A percentile compares a stretch with the other conserved stretches of the same genome.
Conservation (phyloP, 2,113 vertebrate genomes). For the Apus apus region DNA sequence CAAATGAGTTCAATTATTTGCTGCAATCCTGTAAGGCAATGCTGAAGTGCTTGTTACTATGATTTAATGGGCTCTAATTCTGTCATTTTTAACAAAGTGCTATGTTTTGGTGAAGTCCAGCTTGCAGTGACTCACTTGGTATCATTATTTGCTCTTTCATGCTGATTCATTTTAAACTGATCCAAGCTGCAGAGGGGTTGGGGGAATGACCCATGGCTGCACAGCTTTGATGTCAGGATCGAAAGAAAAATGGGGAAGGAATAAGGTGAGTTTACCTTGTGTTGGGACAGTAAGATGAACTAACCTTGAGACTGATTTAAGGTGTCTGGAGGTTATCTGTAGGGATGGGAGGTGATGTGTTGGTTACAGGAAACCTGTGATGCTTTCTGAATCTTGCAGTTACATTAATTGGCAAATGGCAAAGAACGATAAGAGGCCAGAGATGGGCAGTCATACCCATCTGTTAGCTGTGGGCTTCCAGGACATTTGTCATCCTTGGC, state of each 20-base stretch:
- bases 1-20: background rate
- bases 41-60: background rate
- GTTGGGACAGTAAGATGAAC: background rate
- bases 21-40: background rate
- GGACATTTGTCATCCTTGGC: background rate
- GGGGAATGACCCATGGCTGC: background rate
- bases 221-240: background rate
- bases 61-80: background rate
- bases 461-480: background rate
- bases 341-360: background rate
- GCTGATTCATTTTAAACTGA: background rate
- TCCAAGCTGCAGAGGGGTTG: background rate
- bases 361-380: background rate
- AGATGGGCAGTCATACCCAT: background rate
- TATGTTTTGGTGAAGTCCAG: background rate
- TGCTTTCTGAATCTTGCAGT: background rate
- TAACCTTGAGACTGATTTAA: background rate
- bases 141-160: background rate
- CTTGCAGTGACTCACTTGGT: background rate
- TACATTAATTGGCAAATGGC: background rate
- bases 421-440: background rate
- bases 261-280: background rate
- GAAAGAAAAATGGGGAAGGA: background rate
- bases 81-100: background rate
- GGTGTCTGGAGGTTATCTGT: background rate